Evolutionary conservation across 2,113 vertebrate species (phyloP).

Genomic region (Salvelinus namaycush): DNA sequence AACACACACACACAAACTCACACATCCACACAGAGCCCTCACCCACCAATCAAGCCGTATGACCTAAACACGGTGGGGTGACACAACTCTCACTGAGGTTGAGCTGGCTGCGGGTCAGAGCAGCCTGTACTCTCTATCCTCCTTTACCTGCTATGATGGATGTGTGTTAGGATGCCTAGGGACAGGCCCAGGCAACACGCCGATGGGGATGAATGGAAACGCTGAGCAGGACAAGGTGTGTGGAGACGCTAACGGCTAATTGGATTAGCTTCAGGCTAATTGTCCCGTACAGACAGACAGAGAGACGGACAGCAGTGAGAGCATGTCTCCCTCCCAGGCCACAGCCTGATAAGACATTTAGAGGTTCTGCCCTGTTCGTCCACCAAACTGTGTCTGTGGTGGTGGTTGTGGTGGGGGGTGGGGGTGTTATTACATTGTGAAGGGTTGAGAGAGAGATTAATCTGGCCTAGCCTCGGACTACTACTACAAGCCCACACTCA

Average conservation of each 20-base stretch:
- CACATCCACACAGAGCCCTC: not conserved
- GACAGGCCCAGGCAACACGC: slow-evolving; percentile 62
- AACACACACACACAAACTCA: not conserved
- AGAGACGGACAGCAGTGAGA: slow-evolving; percentile 32
- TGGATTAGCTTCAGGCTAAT: slow-evolving; percentile 71
- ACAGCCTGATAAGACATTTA: no score
- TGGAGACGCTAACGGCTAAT: slow-evolving; percentile 65
- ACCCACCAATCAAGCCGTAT: not conserved
- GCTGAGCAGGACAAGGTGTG: slow-evolving; percentile 45
- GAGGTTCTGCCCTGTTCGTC: no score
- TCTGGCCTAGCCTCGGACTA: not conserved
- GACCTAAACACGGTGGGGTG: slow-evolving; percentile 53
- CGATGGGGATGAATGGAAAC: slow-evolving; percentile 67
- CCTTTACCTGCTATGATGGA: slow-evolving; percentile 12
- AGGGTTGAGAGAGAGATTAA: slow-evolving; percentile 12
- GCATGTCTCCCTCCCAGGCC: no score
- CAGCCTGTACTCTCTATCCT: not conserved
- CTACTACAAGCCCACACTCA: no score
- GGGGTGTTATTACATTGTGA: slow-evolving; percentile 35
- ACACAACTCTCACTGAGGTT: slow-evolving; percentile 47
- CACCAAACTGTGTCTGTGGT: no score
- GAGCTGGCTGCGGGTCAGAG: slow-evolving; percentile 55
- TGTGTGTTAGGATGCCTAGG: slow-evolving; percentile 55
- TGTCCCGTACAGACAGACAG: slow-evolving; percentile 50
- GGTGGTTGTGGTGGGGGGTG: no score